Evolutionary conservation across 2,113 vertebrate species (phyloP).

Genomic region (Oenanthe oenanthe): DNA sequence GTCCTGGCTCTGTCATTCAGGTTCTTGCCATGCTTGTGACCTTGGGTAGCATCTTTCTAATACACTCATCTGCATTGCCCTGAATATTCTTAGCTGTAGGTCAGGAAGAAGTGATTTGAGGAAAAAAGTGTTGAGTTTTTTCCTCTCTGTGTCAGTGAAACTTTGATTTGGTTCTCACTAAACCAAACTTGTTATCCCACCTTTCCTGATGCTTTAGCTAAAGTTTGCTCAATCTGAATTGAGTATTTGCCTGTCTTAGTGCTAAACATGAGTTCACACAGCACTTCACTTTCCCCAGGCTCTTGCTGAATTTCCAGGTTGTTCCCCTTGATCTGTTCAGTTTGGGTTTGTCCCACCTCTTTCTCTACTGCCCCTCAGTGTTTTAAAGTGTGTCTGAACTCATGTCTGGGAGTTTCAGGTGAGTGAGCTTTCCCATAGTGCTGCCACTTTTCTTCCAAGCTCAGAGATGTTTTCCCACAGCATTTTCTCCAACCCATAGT

Average conservation of each 20-base stretch:
- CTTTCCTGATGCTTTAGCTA: not conserved
- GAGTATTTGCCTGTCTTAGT: not conserved
- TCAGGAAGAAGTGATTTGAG: not conserved
- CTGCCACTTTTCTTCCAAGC: not conserved
- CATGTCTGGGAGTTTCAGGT: not conserved
- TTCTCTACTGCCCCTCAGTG: not conserved
- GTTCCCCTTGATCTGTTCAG: not conserved
- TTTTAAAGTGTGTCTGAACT: not conserved
- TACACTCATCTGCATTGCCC: not conserved
- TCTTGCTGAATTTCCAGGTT: not conserved
- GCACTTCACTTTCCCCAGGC: not conserved
- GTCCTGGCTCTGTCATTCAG: not conserved
- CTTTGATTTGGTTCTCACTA: not conserved
- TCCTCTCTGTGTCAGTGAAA: not conserved
- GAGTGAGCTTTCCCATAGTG: not conserved
- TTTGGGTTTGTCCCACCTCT: not conserved
- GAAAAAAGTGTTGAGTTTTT: not conserved
- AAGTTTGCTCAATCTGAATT: not conserved
- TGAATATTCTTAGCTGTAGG: not conserved
- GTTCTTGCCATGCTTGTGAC: not conserved
- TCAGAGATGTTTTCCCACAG: not conserved
- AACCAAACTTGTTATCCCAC: not conserved
- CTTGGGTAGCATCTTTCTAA: not conserved
- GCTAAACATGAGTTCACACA: not conserved
- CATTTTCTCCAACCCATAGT: not conserved